A percentile compares a stretch with the other conserved stretches of the same genome.
Conservation (phyloP, 35 echinoderm and acorn worm genomes). For the Amphiura filiformis region DNA sequence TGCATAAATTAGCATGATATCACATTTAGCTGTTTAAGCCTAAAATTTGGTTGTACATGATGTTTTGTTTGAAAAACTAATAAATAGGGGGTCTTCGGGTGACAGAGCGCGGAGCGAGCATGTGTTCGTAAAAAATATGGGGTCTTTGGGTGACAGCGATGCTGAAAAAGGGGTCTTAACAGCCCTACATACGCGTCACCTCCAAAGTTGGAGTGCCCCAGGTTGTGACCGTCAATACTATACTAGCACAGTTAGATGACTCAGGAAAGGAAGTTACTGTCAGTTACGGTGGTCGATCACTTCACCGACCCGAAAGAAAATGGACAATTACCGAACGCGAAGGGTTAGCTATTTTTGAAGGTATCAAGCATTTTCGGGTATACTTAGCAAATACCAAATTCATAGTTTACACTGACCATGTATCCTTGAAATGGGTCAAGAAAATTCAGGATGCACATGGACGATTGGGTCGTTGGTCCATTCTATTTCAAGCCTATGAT, state of each 20-base stretch:
- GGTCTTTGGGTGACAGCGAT: too few species aligned
- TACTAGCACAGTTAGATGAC: slow-evolving; percentile 41
- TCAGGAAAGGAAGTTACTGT: slow-evolving; percentile 33
- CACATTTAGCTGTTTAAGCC: too few species aligned
- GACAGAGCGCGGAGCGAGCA: too few species aligned
- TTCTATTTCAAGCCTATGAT: slow-evolving; percentile 32
- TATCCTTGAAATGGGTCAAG: slow-evolving; percentile 37
- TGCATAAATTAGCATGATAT: too few species aligned
- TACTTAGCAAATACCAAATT: slow-evolving; percentile 26
- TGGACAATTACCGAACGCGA: slow-evolving; percentile 55
- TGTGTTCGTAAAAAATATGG: too few species aligned
- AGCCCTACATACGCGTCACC: too few species aligned
- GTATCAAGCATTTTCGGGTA: slow-evolving; percentile 14
- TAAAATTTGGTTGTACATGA: too few species aligned
- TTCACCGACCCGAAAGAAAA: slow-evolving; percentile 29
- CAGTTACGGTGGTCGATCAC: slow-evolving; percentile 33
- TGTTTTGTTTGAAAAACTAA: too few species aligned
- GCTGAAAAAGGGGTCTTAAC: too few species aligned
- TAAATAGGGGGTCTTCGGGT: too few species aligned
- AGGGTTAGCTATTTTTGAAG: slow-evolving; percentile 34
- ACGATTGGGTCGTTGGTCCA: slow-evolving; percentile 38
- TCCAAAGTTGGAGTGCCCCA: too few species aligned
- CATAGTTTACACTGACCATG: slow-evolving; percentile 23
- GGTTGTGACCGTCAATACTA: too few species aligned
- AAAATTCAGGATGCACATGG: slow-evolving; percentile 32